Conservation (phyloP, 1,140 invertebrate genomes). For the Bombus balteatus region DNA sequence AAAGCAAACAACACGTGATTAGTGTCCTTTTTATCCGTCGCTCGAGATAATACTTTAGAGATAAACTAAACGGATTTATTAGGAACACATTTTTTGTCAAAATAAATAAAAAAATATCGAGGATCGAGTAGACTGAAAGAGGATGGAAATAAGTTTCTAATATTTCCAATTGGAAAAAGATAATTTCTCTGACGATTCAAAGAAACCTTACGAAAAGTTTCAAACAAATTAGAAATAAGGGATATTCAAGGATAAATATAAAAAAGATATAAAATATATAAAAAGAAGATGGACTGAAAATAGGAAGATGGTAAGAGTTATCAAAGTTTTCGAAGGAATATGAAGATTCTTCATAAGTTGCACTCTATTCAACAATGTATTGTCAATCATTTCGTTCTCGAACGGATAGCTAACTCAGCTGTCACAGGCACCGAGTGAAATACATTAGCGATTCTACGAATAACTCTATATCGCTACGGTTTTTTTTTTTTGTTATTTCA, state of each 20-base stretch:
- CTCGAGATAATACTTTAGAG: too few species aligned
- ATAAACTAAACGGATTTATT: too few species aligned
- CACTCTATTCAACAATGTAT: conserved; percentile 45
- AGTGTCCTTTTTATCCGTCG: too few species aligned
- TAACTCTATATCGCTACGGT: conserved; percentile 78
- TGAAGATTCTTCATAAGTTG: conserved; percentile 29
- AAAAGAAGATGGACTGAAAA: neutral
- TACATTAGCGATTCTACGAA: conserved; percentile 68
- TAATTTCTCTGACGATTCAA: too few species aligned
- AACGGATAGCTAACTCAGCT: conserved; percentile 56
- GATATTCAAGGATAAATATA: too few species aligned
- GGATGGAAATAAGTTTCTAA: too few species aligned
- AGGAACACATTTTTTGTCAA: too few species aligned
- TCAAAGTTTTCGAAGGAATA: conserved; percentile 14
- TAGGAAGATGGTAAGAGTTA: neutral
- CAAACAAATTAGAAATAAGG: too few species aligned
- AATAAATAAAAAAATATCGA: too few species aligned
- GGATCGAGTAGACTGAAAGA: too few species aligned
- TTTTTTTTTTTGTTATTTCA: conserved; percentile 23
- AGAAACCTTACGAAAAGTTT: too few species aligned
- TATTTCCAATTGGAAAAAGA: too few species aligned
- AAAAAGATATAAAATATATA: neutral
- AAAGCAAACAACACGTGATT: neutral
- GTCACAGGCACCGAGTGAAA: conserved; percentile 73
- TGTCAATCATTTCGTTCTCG: conserved; percentile 52